Percentiles rank a stretch among this genome's conserved stretches.
phyloP scores from a whole-genome alignment of 2,797 vertebrate species.

The Premnoplex brunnescens region DNA sequence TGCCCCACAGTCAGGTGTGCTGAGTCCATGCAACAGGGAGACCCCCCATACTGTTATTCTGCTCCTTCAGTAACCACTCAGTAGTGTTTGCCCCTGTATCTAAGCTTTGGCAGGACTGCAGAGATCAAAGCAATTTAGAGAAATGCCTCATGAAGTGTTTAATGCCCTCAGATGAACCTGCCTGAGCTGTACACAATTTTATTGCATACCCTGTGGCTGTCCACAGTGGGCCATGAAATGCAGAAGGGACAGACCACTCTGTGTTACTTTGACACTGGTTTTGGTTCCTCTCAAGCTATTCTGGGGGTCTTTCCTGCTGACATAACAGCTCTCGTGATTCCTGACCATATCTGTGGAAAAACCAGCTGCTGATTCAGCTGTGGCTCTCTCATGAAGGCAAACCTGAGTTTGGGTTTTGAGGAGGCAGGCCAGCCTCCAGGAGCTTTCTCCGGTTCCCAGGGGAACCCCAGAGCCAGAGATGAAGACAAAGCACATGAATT shows the following conservation, averaged over 20 bases:
- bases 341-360: background rate
- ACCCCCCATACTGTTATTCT: background rate
- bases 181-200: background rate
- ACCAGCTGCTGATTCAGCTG: conserved; percentile 2
- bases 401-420: background rate
- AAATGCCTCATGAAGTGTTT: background rate
- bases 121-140: background rate
- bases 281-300: conserved; percentile 15
- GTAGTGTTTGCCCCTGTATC: background rate
- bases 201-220: background rate
- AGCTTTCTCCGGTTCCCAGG: background rate
- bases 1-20: background rate
- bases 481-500: background rate
- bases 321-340: background rate
- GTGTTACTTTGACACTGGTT: background rate
- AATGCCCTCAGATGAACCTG: background rate
- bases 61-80: background rate
- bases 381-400: background rate
- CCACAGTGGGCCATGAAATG: fast-evolving
- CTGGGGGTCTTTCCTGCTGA: background rate
- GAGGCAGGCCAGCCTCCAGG: background rate
- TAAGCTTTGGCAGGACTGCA: background rate
- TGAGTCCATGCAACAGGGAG: background rate
- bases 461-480: background rate
- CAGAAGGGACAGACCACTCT: background rate